Evolutionary conservation across 2,113 vertebrate species (phyloP), one percentile per base, ranked within the genome.

Genomic region (Tympanuchus pallidicinctus): DNA sequence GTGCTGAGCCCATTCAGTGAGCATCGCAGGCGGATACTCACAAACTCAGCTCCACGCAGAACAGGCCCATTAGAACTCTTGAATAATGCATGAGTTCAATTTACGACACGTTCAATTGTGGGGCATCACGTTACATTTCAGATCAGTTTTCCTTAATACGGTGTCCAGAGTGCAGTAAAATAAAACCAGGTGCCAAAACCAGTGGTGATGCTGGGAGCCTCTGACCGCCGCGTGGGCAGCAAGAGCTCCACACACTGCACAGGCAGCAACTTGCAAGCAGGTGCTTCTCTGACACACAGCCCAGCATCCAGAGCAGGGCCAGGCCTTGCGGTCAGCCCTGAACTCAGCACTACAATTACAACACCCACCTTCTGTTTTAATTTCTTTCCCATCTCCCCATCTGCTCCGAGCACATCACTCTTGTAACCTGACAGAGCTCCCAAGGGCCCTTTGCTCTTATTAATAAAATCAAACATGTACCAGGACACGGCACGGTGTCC

Each of bases 81-180:
- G 3, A 65, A 95, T 86, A 86, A 93, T 72, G 73, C 14, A 92
- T 18, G 45, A 3, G 5, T 17, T 54, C 69, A 72, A 92, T 95
- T 94, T 56, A 15, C 21, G 34, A 25, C 20, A 10, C 81, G 63
- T 81, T 1, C 6, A 66, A 20, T 6, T 38, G 27, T 1, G 2
- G 57, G 61, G 32, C 73, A 61, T 36, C 48, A n/a, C 73, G 32
- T 19, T 30, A 28, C 45, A 19, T 28, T 93, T 82, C 24, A 38
- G 63, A 48, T 57, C 78, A 67, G 47, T 60, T 73, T 36, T 91
- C 89, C 79, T 94, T 8, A 82, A 86, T 70, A 76, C 11, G 73
- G 66, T 27, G 93, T 28, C 48, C 38, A 22, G 77, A 66, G 82
- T 93, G 87, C 86, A 67, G 91, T 85, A 75, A 90, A 54, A 54